Conservation (phyloP, 2,797 vertebrate genomes). For the Crypturellus tataupa region DNA sequence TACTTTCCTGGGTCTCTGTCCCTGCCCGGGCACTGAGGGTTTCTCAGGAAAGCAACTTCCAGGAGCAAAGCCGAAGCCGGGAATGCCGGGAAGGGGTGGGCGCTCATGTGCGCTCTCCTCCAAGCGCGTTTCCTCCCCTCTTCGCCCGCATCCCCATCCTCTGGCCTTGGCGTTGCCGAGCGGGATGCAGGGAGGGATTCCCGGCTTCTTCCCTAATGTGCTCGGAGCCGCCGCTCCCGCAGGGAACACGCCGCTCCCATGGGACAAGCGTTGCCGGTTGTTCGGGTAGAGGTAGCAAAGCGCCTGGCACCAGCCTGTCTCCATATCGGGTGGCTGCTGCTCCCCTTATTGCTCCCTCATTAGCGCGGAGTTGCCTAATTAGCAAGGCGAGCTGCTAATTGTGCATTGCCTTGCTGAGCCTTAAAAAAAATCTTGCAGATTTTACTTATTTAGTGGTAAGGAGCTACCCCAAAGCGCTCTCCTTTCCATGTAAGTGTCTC, state of each 20-base stretch:
- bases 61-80: not conserved
- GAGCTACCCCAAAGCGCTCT: not conserved
- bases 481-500: not conserved
- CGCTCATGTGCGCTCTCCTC: not conserved
- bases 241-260: not conserved
- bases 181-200: not conserved
- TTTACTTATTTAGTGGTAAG: not conserved
- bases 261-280: not conserved
- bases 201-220: not conserved
- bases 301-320: conserved; percentile 28
- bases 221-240: not conserved
- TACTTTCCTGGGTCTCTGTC: not conserved
- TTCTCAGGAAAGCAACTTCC: not conserved
- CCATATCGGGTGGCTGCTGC: not conserved
- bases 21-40: accelerated
- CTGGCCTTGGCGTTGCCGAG: not conserved
- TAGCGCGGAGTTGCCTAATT: conserved; percentile 62
- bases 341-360: conserved; percentile 63
- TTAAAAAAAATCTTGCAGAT: conserved; percentile 33
- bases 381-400: conserved; percentile 60
- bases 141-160: accelerated
- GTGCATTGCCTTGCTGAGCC: conserved; percentile 30
- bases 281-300: conserved; percentile 15
- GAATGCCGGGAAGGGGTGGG: no score
- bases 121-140: accelerated